Conservation (phyloP, 2,113 vertebrate genomes). For the Pachypanchax playfairii region DNA sequence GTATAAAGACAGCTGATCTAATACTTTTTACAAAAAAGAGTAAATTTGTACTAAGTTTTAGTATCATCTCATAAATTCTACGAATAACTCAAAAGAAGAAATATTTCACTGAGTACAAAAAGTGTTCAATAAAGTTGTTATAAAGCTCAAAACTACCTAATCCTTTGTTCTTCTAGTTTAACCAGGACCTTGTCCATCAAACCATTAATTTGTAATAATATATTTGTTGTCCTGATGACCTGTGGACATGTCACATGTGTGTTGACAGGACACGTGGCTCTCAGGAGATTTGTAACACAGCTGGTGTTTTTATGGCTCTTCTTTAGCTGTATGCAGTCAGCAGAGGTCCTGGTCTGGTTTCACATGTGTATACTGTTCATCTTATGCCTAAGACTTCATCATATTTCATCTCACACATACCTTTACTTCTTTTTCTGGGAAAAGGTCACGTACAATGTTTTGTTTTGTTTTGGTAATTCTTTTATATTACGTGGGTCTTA, state of each 20-base stretch:
- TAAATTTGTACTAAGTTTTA: too few relatives aligned
- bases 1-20: too few relatives aligned
- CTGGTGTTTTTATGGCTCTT: constrained; percentile 19
- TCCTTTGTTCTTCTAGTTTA: too few relatives aligned
- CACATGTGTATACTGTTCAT: constrained; percentile 53
- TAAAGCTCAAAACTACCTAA: too few relatives aligned
- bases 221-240: constrained; percentile 39
- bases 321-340: neutral
- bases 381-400: constrained; percentile 32
- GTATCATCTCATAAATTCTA: too few relatives aligned
- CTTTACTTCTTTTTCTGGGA: constrained; percentile 7
- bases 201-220: too few relatives aligned
- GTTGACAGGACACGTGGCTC: constrained; percentile 38
- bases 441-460: constrained; percentile 14
- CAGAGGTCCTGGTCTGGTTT: constrained; percentile 45
- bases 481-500: constrained; percentile 40
- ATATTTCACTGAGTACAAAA: too few relatives aligned
- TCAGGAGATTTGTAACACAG: constrained; percentile 40
- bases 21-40: too few relatives aligned
- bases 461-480: constrained; percentile 23
- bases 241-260: neutral
- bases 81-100: too few relatives aligned
- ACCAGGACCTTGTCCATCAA: too few relatives aligned
- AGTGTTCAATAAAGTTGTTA: too few relatives aligned
- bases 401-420: constrained; percentile 45